phyloP scores from a whole-genome alignment of 2,113 vertebrate species.

The Sceloporus tristichus region DNA sequence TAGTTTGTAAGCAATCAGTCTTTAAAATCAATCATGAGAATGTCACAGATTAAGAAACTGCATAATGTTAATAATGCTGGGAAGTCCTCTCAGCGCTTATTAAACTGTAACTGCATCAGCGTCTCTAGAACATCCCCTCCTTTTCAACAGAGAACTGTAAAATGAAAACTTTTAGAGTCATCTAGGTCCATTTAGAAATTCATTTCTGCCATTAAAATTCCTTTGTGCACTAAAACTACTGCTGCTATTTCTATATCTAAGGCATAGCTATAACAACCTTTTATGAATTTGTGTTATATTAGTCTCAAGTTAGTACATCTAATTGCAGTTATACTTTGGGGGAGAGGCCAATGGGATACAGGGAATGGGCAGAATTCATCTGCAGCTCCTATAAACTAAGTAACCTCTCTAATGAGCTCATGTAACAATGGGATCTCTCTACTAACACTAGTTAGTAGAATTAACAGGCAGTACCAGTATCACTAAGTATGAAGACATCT shows the following conservation, averaged over 20 bases:
- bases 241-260: background rate
- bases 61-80: background rate
- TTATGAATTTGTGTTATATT: background rate
- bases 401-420: too few species aligned
- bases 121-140: background rate
- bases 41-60: slow-evolving; percentile 19
- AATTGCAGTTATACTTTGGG: background rate
- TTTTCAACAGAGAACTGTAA: background rate
- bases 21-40: slow-evolving; percentile 29
- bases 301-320: background rate
- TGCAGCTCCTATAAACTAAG: background rate
- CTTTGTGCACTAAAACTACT: background rate
- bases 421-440: background rate
- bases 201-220: background rate
- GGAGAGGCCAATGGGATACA: background rate
- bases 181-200: background rate
- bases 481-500: too few species aligned
- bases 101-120: background rate
- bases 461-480: too few species aligned
- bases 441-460: too few species aligned
- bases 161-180: background rate
- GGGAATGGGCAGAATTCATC: background rate
- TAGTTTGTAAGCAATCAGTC: slow-evolving; percentile 17
- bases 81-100: slow-evolving; percentile 5
- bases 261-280: background rate